Percentiles rank a stretch among this genome's conserved stretches.
Evolutionary conservation across 2,888 invertebrate genomes (phyloP).

Genomic region (Scaptomyza reducta): DNA sequence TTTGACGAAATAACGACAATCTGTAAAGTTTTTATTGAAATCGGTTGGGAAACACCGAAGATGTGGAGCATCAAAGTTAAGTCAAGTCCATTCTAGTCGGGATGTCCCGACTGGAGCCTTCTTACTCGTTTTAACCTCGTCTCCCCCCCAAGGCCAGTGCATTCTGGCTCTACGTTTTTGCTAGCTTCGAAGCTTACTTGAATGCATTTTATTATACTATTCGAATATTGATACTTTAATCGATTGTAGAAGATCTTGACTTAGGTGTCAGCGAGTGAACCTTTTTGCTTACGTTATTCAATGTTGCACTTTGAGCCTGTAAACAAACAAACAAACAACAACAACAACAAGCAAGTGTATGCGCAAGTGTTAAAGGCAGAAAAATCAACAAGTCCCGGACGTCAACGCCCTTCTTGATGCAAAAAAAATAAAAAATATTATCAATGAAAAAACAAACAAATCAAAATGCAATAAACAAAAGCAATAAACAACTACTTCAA

Average conservation of each 20-base stretch:
- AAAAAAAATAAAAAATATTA: conserved; percentile 22
- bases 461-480: conserved; percentile 13
- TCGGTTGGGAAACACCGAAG: no score
- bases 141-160: no score
- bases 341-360: conserved; percentile 20
- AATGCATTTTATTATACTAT: not conserved
- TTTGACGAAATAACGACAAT: no score
- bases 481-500: no score
- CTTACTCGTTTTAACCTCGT: no score
- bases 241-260: not conserved
- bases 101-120: no score
- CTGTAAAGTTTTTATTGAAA: no score
- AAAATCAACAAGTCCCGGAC: conserved; percentile 12
- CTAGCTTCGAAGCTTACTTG: no score
- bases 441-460: conserved; percentile 32
- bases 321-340: not conserved
- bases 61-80: no score
- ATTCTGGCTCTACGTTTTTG: no score
- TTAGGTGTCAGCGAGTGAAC: not conserved
- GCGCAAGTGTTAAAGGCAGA: conserved; percentile 15
- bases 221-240: not conserved
- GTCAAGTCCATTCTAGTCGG: no score
- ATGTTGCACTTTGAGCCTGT: conserved; percentile 36
- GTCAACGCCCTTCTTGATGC: conserved; percentile 27
- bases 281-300: conserved; percentile 12